Evolutionary conservation across 2,888 invertebrate genomes (phyloP).

Genomic region (Villa cingulata): DNA sequence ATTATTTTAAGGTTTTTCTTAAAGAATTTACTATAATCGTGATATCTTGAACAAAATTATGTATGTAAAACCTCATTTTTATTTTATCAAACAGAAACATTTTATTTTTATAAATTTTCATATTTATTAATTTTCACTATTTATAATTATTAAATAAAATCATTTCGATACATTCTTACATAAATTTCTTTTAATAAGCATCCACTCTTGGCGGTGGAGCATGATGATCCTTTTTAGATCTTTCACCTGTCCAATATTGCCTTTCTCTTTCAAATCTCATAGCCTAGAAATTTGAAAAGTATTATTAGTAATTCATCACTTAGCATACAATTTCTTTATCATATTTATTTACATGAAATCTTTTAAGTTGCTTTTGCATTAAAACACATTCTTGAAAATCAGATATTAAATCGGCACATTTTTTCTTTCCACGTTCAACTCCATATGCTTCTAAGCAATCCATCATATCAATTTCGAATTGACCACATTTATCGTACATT

Average conservation of each 20-base stretch:
- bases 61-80: too few relatives aligned
- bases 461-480: constrained; percentile 54
- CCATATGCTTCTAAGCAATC: constrained; percentile 76
- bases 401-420: constrained; percentile 47
- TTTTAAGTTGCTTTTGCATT: constrained; percentile 43
- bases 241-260: constrained; percentile 46
- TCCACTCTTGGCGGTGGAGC: constrained; percentile 42
- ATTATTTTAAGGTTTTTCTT: too few relatives aligned
- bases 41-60: too few relatives aligned
- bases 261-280: constrained; percentile 48
- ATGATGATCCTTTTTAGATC: constrained; percentile 41
- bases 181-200: constrained; percentile 38
- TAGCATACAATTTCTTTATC: too few relatives aligned
- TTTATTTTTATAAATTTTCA: too few relatives aligned
- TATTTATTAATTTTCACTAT: too few relatives aligned
- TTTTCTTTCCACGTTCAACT: constrained; percentile 44
- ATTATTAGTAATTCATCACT: neutral
- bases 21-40: too few relatives aligned
- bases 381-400: constrained; percentile 61
- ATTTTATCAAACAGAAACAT: too few relatives aligned
- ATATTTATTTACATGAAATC: constrained; percentile 39
- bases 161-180: too few relatives aligned
- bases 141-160: too few relatives aligned
- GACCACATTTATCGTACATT: constrained; percentile 48
- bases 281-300: constrained; percentile 26